phyloP scores from a whole-genome alignment of 1,140 invertebrate species.

The Maniola jurtina region DNA sequence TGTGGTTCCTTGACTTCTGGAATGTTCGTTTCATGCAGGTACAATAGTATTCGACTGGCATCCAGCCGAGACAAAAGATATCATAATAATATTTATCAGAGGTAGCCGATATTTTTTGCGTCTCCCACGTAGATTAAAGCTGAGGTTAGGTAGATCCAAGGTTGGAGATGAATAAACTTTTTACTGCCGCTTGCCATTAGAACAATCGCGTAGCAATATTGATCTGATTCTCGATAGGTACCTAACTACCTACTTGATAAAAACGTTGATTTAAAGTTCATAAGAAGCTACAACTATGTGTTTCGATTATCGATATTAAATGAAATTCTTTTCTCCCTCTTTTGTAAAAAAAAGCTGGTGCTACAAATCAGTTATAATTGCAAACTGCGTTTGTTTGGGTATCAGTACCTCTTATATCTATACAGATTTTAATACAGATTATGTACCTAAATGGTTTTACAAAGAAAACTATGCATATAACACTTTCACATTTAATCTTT shows the following conservation, averaged over 20 bases:
- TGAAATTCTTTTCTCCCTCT: too few species aligned
- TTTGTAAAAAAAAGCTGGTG: too few species aligned
- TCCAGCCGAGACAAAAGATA: constrained; percentile 4
- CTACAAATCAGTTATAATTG: too few species aligned
- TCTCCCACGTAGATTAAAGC: constrained; percentile 3
- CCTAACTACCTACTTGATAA: neutral
- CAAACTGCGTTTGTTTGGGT: neutral
- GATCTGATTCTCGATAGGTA: neutral
- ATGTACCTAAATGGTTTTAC: too few species aligned
- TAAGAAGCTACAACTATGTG: too few species aligned
- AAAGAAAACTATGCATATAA: too few species aligned
- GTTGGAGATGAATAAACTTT: constrained; percentile 14
- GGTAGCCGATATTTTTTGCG: constrained; percentile 10
- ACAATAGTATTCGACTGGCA: neutral
- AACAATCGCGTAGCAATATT: neutral
- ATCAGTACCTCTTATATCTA: too few species aligned
- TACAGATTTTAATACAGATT: too few species aligned
- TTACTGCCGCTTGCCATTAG: neutral
- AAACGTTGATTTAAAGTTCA: neutral
- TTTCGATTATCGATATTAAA: too few species aligned
- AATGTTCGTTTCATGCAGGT: neutral
- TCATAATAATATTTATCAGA: constrained; percentile 10
- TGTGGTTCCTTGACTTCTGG: neutral
- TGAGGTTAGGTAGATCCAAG: constrained; percentile 5
- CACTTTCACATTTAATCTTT: too few species aligned